Evolutionary conservation across 1,140 invertebrate species (phyloP), one percentile per base, ranked within the genome.

Genomic region (Leptinotarsa lineolata): DNA sequence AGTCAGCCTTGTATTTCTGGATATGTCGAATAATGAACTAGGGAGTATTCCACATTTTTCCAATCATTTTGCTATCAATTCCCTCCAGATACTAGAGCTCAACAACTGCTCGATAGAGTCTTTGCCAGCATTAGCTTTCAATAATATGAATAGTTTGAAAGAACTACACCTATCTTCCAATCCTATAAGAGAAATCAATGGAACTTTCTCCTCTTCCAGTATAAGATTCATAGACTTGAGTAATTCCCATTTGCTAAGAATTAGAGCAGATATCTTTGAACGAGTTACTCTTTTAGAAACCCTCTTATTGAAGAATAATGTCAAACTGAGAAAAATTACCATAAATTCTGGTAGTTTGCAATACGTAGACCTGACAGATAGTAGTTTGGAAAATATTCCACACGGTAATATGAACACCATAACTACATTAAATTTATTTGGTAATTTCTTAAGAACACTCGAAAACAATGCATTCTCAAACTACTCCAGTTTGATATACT

Each of bases 381-480:
- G 91, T 78, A 91, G 89, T 78, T 82, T 92, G 48, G 87, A 91
- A 74, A 82, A 85, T 64, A 86, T 90, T 3, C 89, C 88, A 73
- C 77, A 90, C 2, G 85, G 87, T 63, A 88, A 88, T n/a, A 84
- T 92, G 66, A 89, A 89, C 15, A 86, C 86, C 76, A 78, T 92
- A 8, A 85, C 84, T 21, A 85, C 86, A 67, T 86, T 87, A 13
- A 84, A 88, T 54, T 79, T 92, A 21, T 87, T 88, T 15, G 86
- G 87, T 3, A 93, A 92, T 72, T 84, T 87, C 72, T 86, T 93
- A 45, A 83, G 86, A 69, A 80, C 83, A 2, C 79, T 93, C 4
- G 85, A 84, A 30, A 84, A 85, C 72, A 83, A 85, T 20, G 89
- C 88, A 73, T 92, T 92, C 80, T 78, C 77, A 0, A 90, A 89